Percentiles rank a stretch among this genome's conserved stretches.
phyloP scores from a whole-genome alignment of 2,113 vertebrate species.

The Nicator chloris region DNA sequence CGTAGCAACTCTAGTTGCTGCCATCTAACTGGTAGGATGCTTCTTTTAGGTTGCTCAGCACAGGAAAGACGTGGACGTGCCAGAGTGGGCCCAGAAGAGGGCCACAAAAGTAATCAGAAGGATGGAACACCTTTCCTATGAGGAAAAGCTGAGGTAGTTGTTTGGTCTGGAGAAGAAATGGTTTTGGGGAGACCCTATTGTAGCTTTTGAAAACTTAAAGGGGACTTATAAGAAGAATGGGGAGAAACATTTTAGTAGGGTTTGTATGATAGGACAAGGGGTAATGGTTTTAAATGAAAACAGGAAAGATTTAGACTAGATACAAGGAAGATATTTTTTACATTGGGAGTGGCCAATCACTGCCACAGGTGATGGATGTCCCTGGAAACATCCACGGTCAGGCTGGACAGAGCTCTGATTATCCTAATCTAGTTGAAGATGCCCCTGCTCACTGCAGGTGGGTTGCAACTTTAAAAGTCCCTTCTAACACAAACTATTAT shows the following conservation, averaged over 20 bases:
- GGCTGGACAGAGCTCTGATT: not conserved
- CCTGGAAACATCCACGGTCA: not conserved
- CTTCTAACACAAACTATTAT: not conserved
- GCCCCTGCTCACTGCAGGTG: not conserved
- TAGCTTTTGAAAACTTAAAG: not conserved
- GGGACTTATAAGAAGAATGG: not conserved
- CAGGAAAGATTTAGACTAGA: not conserved
- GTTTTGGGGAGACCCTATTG: not conserved
- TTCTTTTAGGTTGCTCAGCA: not conserved
- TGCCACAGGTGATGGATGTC: not conserved
- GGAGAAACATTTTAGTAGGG: not conserved
- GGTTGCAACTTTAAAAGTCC: not conserved
- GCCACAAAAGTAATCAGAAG: not conserved
- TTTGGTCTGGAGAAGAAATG: not conserved
- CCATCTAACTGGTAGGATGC: not conserved
- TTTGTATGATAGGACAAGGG: rapidly evolving
- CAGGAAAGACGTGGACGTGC: rapidly evolving
- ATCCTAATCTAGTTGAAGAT: not conserved
- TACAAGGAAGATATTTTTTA: not conserved
- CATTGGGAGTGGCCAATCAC: not conserved
- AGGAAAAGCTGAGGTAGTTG: not conserved
- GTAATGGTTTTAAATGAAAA: not conserved
- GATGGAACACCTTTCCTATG: not conserved
- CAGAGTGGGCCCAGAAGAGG: not conserved
- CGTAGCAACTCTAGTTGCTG: not conserved